Evolutionary conservation across 2,888 invertebrate genomes (phyloP), one percentile per base, ranked within the genome.

Genomic region (Lithophane socia): DNA sequence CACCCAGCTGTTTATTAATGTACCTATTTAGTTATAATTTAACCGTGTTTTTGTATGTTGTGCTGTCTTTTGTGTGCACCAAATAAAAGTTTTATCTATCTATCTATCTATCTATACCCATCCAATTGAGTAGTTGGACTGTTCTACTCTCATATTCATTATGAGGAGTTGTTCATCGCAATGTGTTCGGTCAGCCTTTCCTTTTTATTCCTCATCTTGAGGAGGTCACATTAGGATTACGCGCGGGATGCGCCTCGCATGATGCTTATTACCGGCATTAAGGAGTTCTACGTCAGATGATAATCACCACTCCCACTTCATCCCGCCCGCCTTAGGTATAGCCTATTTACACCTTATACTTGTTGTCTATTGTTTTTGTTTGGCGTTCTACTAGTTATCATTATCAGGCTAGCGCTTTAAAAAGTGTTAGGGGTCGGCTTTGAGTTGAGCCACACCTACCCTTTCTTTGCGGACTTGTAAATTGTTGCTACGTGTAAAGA

Each of bases 181-280:
- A 18, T 47, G 24, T 29, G 52, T 65, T 42, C 29, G 8, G 29
- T 29, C 42, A 18, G 12, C 16, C 21, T 73, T 80, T 47, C 24
- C 2, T 54, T 77, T 75, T 79, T 54, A 52, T 77, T 37, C 2
- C 47, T 68, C 56, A 24, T 49, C 64, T 80, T 60, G 49, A 68
- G 49, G 60, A 44, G 54, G 63, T 18, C 63, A 60, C 49, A 24
- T 21, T 67, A 58, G n/a, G 77, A 77, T 86, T 79, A 77, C 37
- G 56, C 69, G 63, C 13, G 71, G 67, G 77, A 77, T 78, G 77
- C 58, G 83, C 42, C 78, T 69, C 68, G 70, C 71, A n/a, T n/a
- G 75, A 58, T 73, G 71, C 76, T 88, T 80, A 87, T 83, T 69
- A 74, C 80, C 58, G 67, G 70, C 86, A 82, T 87, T 88, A 83